These are phyloP conservation scores for Corythaeola cristata DNA, from an alignment of 2,113 vertebrate species.

Conservation along the genomic window DNA sequence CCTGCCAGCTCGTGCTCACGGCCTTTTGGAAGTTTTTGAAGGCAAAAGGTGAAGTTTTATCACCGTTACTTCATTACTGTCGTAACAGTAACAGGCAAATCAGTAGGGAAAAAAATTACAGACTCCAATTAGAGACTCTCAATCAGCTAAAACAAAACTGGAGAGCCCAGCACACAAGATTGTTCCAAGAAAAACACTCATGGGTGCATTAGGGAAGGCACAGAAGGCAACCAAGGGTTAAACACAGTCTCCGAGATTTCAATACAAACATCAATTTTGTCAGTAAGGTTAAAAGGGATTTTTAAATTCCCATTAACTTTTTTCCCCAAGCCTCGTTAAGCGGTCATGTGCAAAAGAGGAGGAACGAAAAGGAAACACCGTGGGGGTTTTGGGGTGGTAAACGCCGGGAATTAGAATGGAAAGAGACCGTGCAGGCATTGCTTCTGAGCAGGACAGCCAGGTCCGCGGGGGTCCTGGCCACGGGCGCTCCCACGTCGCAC, in stretches of 20 bases:
- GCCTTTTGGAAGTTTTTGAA: neutral
- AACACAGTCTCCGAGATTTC: neutral
- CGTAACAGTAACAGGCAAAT: neutral
- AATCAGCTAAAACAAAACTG: neutral
- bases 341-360: neutral
- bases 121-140: neutral
- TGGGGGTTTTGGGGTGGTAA: neutral
- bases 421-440: neutral
- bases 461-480: neutral
- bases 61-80: neutral
- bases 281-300: neutral
- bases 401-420: neutral
- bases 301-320: neutral
- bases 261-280: neutral
- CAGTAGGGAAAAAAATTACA: neutral
- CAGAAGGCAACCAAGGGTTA: neutral
- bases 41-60: neutral
- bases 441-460: neutral
- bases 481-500: neutral
- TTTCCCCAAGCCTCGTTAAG: neutral
- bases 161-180: neutral
- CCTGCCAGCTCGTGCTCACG: accelerated
- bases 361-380: neutral
- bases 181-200: neutral
- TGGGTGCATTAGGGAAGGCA: neutral